Percentiles rank a stretch among this genome's conserved stretches.
phyloP scores from a whole-genome alignment of 1,140 invertebrate genomes.

The Drosophila grimshawi region DNA sequence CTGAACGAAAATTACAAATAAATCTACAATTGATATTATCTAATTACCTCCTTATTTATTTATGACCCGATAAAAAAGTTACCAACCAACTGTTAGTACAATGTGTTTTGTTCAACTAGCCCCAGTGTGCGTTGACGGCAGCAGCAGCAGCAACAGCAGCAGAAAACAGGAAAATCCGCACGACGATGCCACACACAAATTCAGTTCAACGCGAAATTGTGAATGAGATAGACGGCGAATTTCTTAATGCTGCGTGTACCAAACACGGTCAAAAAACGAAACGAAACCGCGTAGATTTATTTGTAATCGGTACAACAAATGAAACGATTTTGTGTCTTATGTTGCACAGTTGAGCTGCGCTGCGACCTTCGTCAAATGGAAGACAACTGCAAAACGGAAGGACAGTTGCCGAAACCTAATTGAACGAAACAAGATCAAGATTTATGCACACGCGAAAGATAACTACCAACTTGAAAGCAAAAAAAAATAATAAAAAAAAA shows the following conservation, averaged over 20 bases:
- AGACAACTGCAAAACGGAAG: conserved; percentile 32
- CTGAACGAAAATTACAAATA: too few relatives aligned
- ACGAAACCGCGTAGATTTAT: conserved; percentile 20
- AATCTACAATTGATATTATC: too few relatives aligned
- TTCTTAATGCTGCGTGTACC: conserved; percentile 43
- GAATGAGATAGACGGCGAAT: conserved; percentile 73
- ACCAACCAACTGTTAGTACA: not conserved
- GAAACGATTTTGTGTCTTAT: conserved; percentile 20
- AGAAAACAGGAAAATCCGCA: conserved; percentile 81
- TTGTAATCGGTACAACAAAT: conserved; percentile 29
- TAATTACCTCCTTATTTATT: too few relatives aligned
- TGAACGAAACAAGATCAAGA: conserved; percentile 29
- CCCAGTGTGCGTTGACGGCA: conserved; percentile 34
- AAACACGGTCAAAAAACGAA: conserved; percentile 37
- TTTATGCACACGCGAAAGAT: conserved; percentile 18
- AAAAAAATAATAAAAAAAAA: conserved; percentile 3
- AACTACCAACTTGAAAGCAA: not conserved
- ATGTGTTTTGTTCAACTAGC: not conserved
- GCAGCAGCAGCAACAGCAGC: conserved; percentile 42
- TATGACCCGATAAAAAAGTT: too few relatives aligned
- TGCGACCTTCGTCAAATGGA: conserved; percentile 17
- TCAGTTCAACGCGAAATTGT: conserved; percentile 80
- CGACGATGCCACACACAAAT: conserved; percentile 69
- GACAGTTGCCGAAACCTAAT: conserved; percentile 31
- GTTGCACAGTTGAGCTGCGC: conserved; percentile 1